Evolutionary conservation across 2,113 vertebrate species (phyloP), one percentile per base, ranked within the genome.

Genomic region (Lophius piscatorius): DNA sequence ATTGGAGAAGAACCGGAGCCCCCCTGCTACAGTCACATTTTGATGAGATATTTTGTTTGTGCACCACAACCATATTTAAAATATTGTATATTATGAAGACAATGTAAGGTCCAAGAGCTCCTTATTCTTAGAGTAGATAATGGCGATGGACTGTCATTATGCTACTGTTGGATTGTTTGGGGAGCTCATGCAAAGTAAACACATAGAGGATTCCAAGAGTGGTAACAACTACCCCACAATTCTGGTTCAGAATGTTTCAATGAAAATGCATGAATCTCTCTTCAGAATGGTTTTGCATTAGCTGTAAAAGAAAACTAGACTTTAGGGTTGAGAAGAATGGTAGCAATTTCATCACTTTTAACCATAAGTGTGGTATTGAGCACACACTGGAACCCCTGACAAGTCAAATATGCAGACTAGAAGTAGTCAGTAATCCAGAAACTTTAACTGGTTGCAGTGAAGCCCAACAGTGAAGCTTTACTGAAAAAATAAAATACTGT

Each of bases 401-500:
- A 10, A 31, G 6, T 28, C 57, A 48, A 45, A 49, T 20, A 16
- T 47, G 41, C 41, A 33, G 12, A 48, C 34, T 44, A 4, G 22
- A 41, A 41, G 14, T 1, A 18, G 29, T 39, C 31, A n/a, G 31
- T 21, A 16, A 7, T 33, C 13, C 9, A 5, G 17, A 11, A 10
- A n/a, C 16, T 55, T 39, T 4, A n/a, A 12, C 52, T 51, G 33
- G 36, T 13, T 51, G 7, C 31, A 22, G 21, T 40, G 23, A 51
- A 26, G 16, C 23, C 39, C 14, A 6, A 45, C 24, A 23, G 45
- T 48, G 44, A 44, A 40, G 9, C 23, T 52, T 50, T 41, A 16
- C 12, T 18, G 22, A 39, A 21, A 65, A 57, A 51, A 33, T 31
- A 2, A 44, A 24, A 23, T 57, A 33, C 44, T 50, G 40, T 44